Percentiles rank a stretch among this genome's conserved stretches.
Evolutionary conservation across 2,113 vertebrate species (phyloP).

Genomic region (Uria aalge): DNA sequence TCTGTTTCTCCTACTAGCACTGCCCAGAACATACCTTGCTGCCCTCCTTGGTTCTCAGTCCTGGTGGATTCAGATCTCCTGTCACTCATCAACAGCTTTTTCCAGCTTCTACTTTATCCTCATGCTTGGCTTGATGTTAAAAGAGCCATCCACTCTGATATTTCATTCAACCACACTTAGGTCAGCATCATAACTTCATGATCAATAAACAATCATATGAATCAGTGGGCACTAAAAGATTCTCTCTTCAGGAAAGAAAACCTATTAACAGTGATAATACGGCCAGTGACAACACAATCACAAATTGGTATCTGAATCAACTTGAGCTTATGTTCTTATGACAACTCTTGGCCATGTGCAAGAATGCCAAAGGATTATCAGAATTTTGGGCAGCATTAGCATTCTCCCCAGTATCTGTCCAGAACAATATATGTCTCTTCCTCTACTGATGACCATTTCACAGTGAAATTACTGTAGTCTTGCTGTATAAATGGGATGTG

Average conservation of each 20-base stretch:
- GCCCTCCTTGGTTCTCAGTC: background rate
- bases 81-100: background rate
- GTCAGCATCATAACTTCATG: background rate
- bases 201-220: conserved; percentile 32
- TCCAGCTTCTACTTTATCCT: background rate
- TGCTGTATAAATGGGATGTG: background rate
- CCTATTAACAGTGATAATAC: background rate
- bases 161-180: background rate
- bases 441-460: background rate
- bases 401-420: background rate
- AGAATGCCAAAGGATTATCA: background rate
- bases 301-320: background rate
- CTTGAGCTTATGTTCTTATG: background rate
- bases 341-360: background rate
- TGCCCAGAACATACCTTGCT: background rate
- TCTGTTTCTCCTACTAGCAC: background rate
- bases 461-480: background rate
- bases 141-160: background rate
- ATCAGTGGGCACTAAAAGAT: background rate
- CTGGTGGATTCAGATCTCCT: background rate
- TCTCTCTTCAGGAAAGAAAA: conserved; percentile 3
- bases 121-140: background rate
- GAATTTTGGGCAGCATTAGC: background rate
- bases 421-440: background rate
- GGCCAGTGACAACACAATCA: background rate